These are phyloP conservation scores for Valencia hispanica DNA, from an alignment of 2,797 vertebrate genomes.

Conservation along the genomic window DNA sequence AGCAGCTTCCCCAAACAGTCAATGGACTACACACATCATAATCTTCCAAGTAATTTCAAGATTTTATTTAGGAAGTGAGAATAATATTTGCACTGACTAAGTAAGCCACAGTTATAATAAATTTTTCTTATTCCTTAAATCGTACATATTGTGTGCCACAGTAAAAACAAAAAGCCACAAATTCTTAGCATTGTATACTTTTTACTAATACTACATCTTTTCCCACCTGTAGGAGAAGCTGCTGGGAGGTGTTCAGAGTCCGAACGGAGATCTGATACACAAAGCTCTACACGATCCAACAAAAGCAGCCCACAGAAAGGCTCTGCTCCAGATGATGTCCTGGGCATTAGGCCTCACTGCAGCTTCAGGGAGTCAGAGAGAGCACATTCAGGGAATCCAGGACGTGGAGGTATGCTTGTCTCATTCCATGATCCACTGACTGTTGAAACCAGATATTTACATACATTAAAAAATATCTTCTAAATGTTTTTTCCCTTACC, in stretches of 20 bases:
- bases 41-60: too few species aligned
- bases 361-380: constrained; percentile 36
- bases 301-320: constrained; percentile 58
- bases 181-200: background rate
- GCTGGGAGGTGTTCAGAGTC: constrained; percentile 68
- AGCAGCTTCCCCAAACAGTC: background rate
- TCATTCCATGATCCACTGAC: background rate
- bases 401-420: constrained; percentile 82
- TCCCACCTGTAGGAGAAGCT: constrained; percentile 69
- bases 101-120: background rate
- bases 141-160: background rate
- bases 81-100: background rate
- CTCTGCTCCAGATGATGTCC: constrained; percentile 75
- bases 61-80: too few species aligned
- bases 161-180: background rate
- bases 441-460: background rate
- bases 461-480: background rate
- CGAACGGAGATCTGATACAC: constrained; percentile 81
- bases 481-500: background rate
- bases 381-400: constrained; percentile 72
- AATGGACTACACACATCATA: background rate
- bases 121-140: background rate
- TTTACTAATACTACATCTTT: background rate
- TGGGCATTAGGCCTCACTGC: constrained; percentile 73
- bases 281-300: constrained; percentile 69